Percentiles rank a stretch among this genome's conserved stretches.
phyloP scores from a whole-genome alignment of 2,113 vertebrate genomes.

The Phocoena phocoena region DNA sequence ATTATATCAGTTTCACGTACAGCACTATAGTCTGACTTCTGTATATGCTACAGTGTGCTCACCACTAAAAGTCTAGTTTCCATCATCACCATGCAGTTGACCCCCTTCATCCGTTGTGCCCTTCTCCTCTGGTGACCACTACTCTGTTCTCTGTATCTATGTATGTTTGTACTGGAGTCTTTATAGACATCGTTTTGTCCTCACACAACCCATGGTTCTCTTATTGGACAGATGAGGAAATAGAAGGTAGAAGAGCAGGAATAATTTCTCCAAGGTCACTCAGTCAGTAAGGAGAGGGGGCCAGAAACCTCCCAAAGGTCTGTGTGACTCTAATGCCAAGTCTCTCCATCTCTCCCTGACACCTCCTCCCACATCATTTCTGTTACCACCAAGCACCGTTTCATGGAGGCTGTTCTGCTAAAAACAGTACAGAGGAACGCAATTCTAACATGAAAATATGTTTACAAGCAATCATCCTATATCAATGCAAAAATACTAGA shows the following conservation, averaged over 20 bases:
- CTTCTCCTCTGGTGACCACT: neutral
- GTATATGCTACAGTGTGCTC: neutral
- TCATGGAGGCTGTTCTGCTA: neutral
- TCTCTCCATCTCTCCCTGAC: neutral
- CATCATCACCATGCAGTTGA: neutral
- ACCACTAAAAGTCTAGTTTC: neutral
- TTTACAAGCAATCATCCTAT: neutral
- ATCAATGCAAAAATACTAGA: neutral
- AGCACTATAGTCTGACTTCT: neutral
- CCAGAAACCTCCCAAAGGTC: neutral
- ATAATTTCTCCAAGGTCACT: neutral
- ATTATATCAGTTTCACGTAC: neutral
- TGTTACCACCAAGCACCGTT: neutral
- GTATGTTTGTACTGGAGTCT: neutral
- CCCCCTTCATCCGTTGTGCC: neutral
- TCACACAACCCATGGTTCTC: neutral
- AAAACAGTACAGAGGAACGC: neutral
- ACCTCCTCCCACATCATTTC: neutral
- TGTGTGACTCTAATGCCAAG: neutral
- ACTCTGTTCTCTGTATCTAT: neutral
- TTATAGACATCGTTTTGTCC: neutral
- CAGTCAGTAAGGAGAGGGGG: neutral
- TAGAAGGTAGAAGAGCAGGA: neutral
- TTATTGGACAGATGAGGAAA: neutral
- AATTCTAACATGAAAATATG: neutral